Conservation (phyloP, 2,888 invertebrate species). For the Boloria selene region DNA sequence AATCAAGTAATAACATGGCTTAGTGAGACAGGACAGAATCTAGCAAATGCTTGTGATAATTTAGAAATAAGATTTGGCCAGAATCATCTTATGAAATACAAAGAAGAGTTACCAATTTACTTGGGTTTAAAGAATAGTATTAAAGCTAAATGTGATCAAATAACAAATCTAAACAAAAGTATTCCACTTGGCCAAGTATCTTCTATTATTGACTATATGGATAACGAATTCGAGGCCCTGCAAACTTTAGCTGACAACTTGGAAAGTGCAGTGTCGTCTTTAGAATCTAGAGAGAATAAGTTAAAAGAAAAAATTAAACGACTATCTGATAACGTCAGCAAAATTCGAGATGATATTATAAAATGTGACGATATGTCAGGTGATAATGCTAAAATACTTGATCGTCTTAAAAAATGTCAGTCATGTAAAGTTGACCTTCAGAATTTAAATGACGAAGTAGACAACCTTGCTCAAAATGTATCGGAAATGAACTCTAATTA, state of each 20-base stretch:
- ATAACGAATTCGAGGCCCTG: conserved; percentile 89
- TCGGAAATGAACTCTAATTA: conserved; percentile 87
- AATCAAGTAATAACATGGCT: conserved; percentile 93
- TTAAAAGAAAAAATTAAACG: conserved; percentile 88
- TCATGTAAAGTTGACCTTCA: conserved; percentile 87
- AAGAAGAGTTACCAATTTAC: conserved; percentile 91
- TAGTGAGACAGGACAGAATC: conserved; percentile 88
- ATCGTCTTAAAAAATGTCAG: conserved; percentile 89
- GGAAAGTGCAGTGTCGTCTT: conserved; percentile 86
- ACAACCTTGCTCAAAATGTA: conserved; percentile 86
- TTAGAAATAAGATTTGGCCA: conserved; percentile 92
- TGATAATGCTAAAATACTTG: conserved; percentile 91
- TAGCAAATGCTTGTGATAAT: conserved; percentile 89
- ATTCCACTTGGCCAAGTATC: conserved; percentile 86
- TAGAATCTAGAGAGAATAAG: conserved; percentile 88
- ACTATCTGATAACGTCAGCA: conserved; percentile 86
- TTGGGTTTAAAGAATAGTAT: conserved; percentile 89
- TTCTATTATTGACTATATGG: conserved; percentile 85
- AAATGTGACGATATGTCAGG: conserved; percentile 95
- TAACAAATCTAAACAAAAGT: conserved; percentile 88
- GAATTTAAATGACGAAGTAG: conserved; percentile 85
- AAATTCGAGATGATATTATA: conserved; percentile 90
- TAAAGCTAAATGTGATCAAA: conserved; percentile 89
- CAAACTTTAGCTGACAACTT: conserved; percentile 88
- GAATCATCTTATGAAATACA: conserved; percentile 90